Evolutionary conservation across 2,113 vertebrate species (phyloP).

Genomic region (Neogobius melanostomus): DNA sequence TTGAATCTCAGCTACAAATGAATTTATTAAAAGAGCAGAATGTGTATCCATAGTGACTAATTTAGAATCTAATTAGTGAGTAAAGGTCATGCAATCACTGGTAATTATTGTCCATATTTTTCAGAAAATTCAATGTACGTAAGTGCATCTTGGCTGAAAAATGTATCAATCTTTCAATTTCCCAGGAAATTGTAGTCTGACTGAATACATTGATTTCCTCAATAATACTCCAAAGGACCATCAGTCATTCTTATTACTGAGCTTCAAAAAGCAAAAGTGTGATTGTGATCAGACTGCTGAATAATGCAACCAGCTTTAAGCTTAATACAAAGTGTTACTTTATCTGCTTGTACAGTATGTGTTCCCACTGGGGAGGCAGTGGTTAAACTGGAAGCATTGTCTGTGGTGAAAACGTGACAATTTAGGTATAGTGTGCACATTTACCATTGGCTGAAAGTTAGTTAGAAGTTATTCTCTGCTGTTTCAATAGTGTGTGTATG

Average conservation of each 20-base stretch:
- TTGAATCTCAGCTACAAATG: too few relatives aligned
- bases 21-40: too few relatives aligned
- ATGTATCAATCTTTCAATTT: slow-evolving; percentile 37
- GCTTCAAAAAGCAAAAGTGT: neutral
- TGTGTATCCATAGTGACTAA: neutral
- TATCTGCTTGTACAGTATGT: too few relatives aligned
- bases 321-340: too few relatives aligned
- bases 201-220: slow-evolving; percentile 33
- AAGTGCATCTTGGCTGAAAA: slow-evolving; percentile 9
- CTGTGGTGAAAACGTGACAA: too few relatives aligned
- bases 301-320: too few relatives aligned
- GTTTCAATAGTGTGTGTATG: neutral
- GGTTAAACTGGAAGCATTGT: too few relatives aligned
- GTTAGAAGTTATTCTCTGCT: neutral
- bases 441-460: neutral
- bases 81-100: neutral
- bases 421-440: neutral
- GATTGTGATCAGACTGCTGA: neutral
- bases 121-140: slow-evolving; percentile 1
- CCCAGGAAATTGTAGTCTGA: slow-evolving; percentile 21
- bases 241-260: slow-evolving; percentile 17
- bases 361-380: too few relatives aligned
- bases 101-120: slow-evolving; percentile 7
- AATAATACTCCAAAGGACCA: slow-evolving; percentile 9
- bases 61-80: neutral